Percentiles rank a stretch among this genome's conserved stretches.
These are phyloP conservation scores for Callaeas wilsoni DNA, from an alignment of 2,113 vertebrate species.

Conservation along the genomic window DNA sequence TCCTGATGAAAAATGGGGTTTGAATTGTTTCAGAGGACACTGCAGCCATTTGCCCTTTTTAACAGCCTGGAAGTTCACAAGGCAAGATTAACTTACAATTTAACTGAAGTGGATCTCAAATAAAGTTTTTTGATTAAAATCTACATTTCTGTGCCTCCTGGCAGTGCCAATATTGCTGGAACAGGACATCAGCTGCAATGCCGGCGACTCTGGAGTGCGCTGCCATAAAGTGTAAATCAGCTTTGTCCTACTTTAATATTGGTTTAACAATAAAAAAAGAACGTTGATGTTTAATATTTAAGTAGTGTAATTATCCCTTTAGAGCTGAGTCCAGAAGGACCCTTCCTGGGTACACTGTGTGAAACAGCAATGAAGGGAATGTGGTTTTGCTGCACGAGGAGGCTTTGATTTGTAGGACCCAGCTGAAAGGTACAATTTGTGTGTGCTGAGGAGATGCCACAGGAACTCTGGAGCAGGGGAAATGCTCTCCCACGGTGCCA, in stretches of 20 bases:
- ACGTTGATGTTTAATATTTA: constrained; percentile 44
- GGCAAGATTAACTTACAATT: not conserved
- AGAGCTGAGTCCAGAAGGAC: not conserved
- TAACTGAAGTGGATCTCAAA: not conserved
- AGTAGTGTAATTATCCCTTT: constrained; percentile 7
- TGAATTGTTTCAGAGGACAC: not conserved
- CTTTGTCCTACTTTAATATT: constrained; percentile 13
- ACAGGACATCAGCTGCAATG: not conserved
- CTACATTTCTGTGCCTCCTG: constrained; percentile 20
- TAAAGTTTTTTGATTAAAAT: constrained; percentile 19
- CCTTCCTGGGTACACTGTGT: not conserved
- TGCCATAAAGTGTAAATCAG: not conserved
- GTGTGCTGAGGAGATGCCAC: not conserved
- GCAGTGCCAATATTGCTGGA: not conserved
- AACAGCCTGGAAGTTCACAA: not conserved
- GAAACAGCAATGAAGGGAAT: not conserved
- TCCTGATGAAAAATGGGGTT: not conserved
- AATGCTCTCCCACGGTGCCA: not conserved
- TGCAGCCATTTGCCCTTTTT: not conserved
- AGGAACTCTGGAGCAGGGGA: not conserved
- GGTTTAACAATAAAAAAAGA: constrained; percentile 22
- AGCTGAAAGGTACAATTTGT: not conserved
- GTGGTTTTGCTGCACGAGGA: not conserved
- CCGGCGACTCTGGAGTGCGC: not conserved
- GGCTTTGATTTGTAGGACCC: not conserved